Evolutionary conservation across 2,888 invertebrate genomes (phyloP), one percentile per base, ranked within the genome.

Genomic region (Arctia plantaginis): DNA sequence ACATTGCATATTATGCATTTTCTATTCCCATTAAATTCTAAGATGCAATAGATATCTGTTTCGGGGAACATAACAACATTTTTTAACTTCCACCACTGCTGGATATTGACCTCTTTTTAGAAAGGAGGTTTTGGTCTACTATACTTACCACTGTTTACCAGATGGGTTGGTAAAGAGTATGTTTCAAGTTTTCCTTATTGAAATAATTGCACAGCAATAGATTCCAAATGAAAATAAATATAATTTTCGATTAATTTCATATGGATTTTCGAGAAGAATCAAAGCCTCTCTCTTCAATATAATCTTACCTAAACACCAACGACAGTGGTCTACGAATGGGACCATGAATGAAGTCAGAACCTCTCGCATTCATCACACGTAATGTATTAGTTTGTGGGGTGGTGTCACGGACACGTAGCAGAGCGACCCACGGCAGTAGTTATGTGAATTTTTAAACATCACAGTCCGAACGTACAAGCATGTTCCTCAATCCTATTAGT

Each of bases 321-420:
- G 23, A 23, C 30, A 68, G 23, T 33, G 13, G 39, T 30, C 44
- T 18, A 20, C 7, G 12, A 55, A 30, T 27, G 69, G 75, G 74
- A 75, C 69, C 68, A 72, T 72, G 41, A 59, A 44, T 73, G 59
- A 33, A 59, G 66, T 30, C 67, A 76, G 72, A 72, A 74, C 65
- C 66, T 78, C 69, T 76, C 62, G 71, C 66, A 83, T 76, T 76
- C 76, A 35, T 75, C 64, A 71, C 82, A 82, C 80, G 80, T 82
- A 80, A 70, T 66, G 68, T 78, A 82, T 80, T 82, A 76, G 75
- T 55, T 64, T 62, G 72, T 66, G 75, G 44, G 70, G 41, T 64
- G 65, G 74, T 4, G 44, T 55, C 73, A 72, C 66, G 15, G n/a
- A 64, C 74, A 79, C 72, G 76, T 76, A 76, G 51, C 66, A 71